Evolutionary conservation across 2,113 vertebrate species (phyloP).

Genomic region (Tragelaphus imberbis): DNA sequence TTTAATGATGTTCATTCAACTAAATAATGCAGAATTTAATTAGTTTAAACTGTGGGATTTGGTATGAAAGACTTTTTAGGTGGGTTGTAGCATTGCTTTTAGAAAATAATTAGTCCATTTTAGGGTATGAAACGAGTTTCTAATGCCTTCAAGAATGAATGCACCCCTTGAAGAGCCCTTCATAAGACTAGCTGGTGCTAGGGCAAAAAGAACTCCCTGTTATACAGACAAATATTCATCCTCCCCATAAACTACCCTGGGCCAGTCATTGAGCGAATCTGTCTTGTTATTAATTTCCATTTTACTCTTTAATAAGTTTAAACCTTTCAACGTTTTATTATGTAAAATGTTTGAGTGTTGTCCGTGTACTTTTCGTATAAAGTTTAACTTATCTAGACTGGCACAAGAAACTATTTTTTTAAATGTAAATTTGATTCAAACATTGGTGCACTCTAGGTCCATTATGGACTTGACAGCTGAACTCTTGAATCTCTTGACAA

Average conservation of each 20-base stretch:
- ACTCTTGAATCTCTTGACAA: constrained; percentile 49
- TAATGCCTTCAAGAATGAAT: constrained; percentile 22
- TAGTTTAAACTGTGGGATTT: constrained; percentile 58
- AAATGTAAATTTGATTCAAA: constrained; percentile 61
- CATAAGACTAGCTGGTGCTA: background rate
- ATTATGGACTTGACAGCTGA: constrained; percentile 55
- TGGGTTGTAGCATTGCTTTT: constrained; percentile 38
- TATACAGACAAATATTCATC: background rate
- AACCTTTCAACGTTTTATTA: constrained; percentile 13
- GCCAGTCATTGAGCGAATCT: background rate
- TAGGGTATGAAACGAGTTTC: constrained; percentile 29
- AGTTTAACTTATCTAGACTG: constrained; percentile 56
- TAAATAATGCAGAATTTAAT: constrained; percentile 68
- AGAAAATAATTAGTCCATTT: constrained; percentile 49
- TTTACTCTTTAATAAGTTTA: background rate
- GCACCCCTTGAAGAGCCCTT: background rate
- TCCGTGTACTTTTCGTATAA: background rate
- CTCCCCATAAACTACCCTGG: background rate
- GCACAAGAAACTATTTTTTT: constrained; percentile 40
- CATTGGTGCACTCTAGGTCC: constrained; percentile 35
- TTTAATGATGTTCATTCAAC: constrained; percentile 61
- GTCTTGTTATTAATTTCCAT: constrained; percentile 1
- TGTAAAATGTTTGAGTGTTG: constrained; percentile 20
- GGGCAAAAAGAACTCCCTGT: background rate
- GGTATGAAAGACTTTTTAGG: constrained; percentile 54